These are phyloP conservation scores for Ailurus styani DNA, from an alignment of 2,113 vertebrate species.

Conservation along the genomic window DNA sequence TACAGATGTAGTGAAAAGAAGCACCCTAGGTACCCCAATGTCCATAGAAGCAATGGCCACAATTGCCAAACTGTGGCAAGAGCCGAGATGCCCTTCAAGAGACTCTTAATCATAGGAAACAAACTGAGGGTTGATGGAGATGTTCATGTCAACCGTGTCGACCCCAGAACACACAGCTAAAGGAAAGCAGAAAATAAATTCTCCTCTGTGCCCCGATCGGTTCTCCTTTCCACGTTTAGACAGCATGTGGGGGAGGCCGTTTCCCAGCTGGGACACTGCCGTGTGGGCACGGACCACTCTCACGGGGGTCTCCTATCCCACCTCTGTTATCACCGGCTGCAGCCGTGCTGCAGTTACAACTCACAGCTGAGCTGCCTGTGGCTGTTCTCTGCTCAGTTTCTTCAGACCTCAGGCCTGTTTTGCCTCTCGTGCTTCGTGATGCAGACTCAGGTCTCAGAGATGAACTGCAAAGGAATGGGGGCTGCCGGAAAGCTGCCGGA, in stretches of 20 bases:
- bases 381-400: background rate
- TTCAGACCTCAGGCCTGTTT: background rate
- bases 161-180: background rate
- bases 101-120: background rate
- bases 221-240: background rate
- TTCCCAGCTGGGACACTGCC: accelerated
- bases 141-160: background rate
- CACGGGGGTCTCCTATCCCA: background rate
- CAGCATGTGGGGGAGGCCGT: accelerated
- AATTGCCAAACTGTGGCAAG: too few relatives aligned
- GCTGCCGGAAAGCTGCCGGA: background rate
- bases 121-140: background rate
- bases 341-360: background rate
- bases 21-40: too few relatives aligned
- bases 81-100: too few relatives aligned
- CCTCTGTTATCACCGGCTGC: background rate
- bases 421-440: background rate
- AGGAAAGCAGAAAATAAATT: too few relatives aligned
- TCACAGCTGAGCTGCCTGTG: background rate
- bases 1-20: too few relatives aligned
- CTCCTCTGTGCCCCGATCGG: too few relatives aligned
- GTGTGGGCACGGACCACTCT: accelerated
- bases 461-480: background rate
- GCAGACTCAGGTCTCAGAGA: background rate
- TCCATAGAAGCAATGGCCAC: too few relatives aligned